Evolutionary conservation across 92 coral and sea anemone genomes (phyloP).

Genomic region (Siderastrea siderea): DNA sequence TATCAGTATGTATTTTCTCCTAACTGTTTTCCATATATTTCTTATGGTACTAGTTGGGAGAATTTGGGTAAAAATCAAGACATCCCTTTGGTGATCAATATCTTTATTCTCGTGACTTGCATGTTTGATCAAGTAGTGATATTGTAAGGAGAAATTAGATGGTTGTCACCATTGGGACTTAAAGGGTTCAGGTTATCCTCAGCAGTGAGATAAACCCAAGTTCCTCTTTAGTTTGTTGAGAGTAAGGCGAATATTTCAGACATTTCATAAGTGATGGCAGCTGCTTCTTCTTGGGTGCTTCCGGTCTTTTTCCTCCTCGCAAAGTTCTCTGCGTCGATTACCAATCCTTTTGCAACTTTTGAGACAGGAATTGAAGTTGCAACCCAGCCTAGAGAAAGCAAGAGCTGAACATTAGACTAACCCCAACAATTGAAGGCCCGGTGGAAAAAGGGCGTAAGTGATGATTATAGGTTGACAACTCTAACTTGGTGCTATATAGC

Average conservation of each 20-base stretch:
- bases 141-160: too few relatives aligned
- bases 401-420: background rate
- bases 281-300: background rate
- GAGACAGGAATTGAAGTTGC: constrained; percentile 65
- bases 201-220: background rate
- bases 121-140: too few relatives aligned
- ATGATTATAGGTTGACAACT: background rate
- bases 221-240: background rate
- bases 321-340: constrained; percentile 81
- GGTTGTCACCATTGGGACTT: too few relatives aligned
- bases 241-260: constrained; percentile 31
- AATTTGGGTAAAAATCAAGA: too few relatives aligned
- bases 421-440: too few relatives aligned
- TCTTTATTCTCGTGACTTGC: too few relatives aligned
- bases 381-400: constrained; percentile 67
- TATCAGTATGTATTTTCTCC: too few relatives aligned
- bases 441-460: background rate
- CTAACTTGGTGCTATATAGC: too few relatives aligned
- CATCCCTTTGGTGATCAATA: too few relatives aligned
- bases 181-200: background rate
- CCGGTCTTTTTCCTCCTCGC: constrained; percentile 26
- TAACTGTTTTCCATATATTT: too few relatives aligned
- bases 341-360: constrained; percentile 86
- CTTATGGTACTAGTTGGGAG: too few relatives aligned
- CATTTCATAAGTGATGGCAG: constrained; percentile 28